Evolutionary conservation across 2,113 vertebrate species (phyloP), one percentile per base, ranked within the genome.

Genomic region (Saimiri boliviensis): DNA sequence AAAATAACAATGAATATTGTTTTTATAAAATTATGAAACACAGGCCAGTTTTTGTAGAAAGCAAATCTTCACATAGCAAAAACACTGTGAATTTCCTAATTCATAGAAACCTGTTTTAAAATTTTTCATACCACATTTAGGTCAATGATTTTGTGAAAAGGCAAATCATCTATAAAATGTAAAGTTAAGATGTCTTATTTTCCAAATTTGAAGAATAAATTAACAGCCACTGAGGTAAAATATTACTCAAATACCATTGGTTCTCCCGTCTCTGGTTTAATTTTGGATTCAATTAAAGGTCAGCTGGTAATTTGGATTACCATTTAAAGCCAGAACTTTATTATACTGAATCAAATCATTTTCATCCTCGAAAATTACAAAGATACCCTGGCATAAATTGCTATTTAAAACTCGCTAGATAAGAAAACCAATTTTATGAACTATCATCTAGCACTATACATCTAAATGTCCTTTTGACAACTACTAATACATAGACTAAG

Each of bases 321-420:
- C 47, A 25, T 91, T 91, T 91, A 96, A 97, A 95, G 17, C 56
- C 81, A 60, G 3, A 58, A 82, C 40, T 83, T 95, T 82, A 94
- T 68, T 56, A 17, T 71, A 47, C 7, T 88, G 49, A 88, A 66
- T 90, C 12, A 74, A 96, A 81, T 88, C 70, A 60, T 93, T 92
- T 94, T 66, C 23, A 45, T 91, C 63, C 32, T 71, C 68, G 16
- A 89, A 68, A 63, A 79, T 79, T 89, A 68, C 20, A 86, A 93
- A 68, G n/a, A 54, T 49, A 89, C 8, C 20, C 23, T 27, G 85
- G 60, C 35, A 66, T 56, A 76, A 94, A 70, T 3, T 79, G 17
- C 35, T 92, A 52, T 87, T 95, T 95, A 85, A 95, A 97, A 88
- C 85, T 96, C 56, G 81, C 19, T 45, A 82, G 71, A 81, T 91